Percentiles rank a stretch among this genome's conserved stretches.
phyloP scores from a whole-genome alignment of 2,888 invertebrate species.

The Acrocera orbiculus region DNA sequence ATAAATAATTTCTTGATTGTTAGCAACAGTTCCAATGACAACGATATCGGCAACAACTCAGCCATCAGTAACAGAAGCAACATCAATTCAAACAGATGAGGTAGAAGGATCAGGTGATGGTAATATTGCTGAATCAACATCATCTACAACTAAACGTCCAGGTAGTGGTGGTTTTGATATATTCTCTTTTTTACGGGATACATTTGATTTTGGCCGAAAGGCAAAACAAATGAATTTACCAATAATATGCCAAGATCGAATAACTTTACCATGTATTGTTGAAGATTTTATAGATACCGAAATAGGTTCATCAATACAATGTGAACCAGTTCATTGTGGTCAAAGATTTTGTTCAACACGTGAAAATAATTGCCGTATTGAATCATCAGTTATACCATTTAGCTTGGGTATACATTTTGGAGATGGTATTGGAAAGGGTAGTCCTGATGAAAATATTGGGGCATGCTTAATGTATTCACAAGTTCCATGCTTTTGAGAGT shows the following conservation, averaged over 20 bases:
- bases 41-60: not conserved
- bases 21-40: not conserved
- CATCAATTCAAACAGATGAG: slow-evolving; percentile 10
- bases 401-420: slow-evolving; percentile 65
- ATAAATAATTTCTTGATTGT: no score
- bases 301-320: slow-evolving; percentile 38
- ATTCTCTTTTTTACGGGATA: slow-evolving; percentile 23
- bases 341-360: slow-evolving; percentile 43
- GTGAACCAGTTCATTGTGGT: slow-evolving; percentile 67
- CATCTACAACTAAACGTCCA: slow-evolving; percentile 11
- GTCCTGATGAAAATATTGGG: slow-evolving; percentile 65
- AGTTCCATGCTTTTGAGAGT: slow-evolving; percentile 39
- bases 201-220: slow-evolving; percentile 14
- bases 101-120: slow-evolving; percentile 40
- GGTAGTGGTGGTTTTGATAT: slow-evolving; percentile 25
- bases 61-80: not conserved
- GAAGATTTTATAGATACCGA: slow-evolving; percentile 60
- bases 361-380: slow-evolving; percentile 37
- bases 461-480: slow-evolving; percentile 61
- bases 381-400: slow-evolving; percentile 60
- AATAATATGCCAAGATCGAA: slow-evolving; percentile 45
- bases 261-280: slow-evolving; percentile 67
- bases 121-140: slow-evolving; percentile 15
- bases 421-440: slow-evolving; percentile 42
- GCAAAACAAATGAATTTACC: slow-evolving; percentile 18